Percentiles rank a stretch among this genome's conserved stretches.
Conservation (phyloP, 1,140 invertebrate species). For the Drosophila sulfurigaster region DNA sequence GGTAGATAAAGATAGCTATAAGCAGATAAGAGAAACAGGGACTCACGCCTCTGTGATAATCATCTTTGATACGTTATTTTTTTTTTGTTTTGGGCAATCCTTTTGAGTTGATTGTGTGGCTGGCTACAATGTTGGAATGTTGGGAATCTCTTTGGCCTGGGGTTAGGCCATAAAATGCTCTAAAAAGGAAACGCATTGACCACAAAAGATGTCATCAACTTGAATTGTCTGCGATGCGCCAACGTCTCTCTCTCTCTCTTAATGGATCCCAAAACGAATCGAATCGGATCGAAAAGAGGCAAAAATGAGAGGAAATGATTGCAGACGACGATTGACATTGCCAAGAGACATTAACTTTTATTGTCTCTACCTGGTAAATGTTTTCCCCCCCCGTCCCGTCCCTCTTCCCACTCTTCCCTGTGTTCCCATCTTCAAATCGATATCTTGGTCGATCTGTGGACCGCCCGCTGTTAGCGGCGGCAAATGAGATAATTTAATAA, state of each 20-base stretch:
- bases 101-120: constrained; percentile 36
- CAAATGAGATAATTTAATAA: constrained; percentile 85
- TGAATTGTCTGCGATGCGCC: constrained; percentile 60
- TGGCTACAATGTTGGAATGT: constrained; percentile 17
- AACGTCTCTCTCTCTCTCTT: constrained; percentile 21
- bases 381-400: background rate
- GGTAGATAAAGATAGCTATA: constrained; percentile 6
- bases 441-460: constrained; percentile 31
- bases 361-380: constrained; percentile 71
- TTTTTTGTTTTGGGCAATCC: constrained; percentile 37
- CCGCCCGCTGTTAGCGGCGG: constrained; percentile 73
- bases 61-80: constrained; percentile 9
- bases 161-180: constrained; percentile 41
- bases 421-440: background rate
- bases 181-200: constrained; percentile 46
- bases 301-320: constrained; percentile 31
- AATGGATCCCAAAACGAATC: constrained; percentile 44
- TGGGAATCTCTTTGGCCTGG: background rate
- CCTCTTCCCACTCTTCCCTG: too few species aligned
- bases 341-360: constrained; percentile 68
- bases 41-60: constrained; percentile 46
- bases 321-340: constrained; percentile 18
- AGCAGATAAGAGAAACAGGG: background rate
- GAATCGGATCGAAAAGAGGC: constrained; percentile 30
- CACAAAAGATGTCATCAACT: constrained; percentile 80